Evolutionary conservation across 2,113 vertebrate species (phyloP).

Genomic region (Ptyas mucosa): DNA sequence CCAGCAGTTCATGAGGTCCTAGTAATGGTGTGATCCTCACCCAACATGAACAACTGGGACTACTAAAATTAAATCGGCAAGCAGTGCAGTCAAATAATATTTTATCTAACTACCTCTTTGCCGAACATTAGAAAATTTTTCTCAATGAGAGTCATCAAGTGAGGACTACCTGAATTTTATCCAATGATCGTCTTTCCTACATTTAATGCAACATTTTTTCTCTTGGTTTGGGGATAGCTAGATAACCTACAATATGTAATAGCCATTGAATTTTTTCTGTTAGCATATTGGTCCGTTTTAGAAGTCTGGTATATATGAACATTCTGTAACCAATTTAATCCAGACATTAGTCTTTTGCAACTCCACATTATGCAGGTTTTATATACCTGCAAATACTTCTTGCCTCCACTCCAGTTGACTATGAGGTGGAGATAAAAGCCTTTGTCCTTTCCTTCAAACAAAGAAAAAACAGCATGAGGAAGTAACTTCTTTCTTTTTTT

Average conservation of each 20-base stretch:
- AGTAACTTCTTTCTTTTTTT: not conserved
- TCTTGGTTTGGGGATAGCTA: no score
- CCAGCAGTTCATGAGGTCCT: not conserved
- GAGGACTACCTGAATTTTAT: conserved; percentile 31
- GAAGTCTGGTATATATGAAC: not conserved
- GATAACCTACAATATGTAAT: no score
- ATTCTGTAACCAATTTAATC: not conserved
- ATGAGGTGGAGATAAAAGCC: not conserved
- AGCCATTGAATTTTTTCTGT: not conserved
- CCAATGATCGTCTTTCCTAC: not conserved
- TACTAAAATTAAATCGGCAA: not conserved
- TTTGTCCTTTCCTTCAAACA: not conserved
- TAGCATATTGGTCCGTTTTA: not conserved
- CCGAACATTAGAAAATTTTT: not conserved
- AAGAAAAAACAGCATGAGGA: not conserved
- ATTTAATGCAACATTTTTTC: no score
- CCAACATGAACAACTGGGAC: not conserved
- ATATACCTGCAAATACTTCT: not conserved
- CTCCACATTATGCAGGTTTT: not conserved
- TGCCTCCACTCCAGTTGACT: not conserved
- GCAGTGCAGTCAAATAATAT: not conserved
- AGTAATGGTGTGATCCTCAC: not conserved
- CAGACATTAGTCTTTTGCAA: not conserved
- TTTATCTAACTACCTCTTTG: not conserved
- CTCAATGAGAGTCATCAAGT: no score